Evolutionary conservation across 2,113 vertebrate species (phyloP), one percentile per base, ranked within the genome.

Genomic region (Hippocampus guttulatus): DNA sequence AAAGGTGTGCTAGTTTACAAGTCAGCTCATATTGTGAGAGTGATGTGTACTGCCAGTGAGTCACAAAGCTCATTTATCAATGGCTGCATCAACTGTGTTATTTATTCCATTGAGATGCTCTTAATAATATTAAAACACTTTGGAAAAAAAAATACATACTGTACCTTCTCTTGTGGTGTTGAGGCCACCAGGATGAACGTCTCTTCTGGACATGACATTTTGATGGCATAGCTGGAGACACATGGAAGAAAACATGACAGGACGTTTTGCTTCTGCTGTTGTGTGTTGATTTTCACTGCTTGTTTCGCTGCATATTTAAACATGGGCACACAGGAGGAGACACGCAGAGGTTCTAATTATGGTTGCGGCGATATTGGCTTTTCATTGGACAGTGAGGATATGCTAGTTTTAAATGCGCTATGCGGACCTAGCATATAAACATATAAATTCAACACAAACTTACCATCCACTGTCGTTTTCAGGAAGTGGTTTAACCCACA

Each of bases 81-180:
- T 8, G 58, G 16, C 58, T 38, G 30, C 16, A 61, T 61, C 30
- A 60, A 30, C 5, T 7, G 25, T 16, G 25, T 60, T 38, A 33
- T 38, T 62, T 9, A 3, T 52, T 8, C 52, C 20, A 55, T 55
- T 23, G 20, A n/a, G 33, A 63, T 20, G 40, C 7, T 61, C 27
- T 3, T 61, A 8, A 18, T 30, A 18, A 33, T 16, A 3, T 8
- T 2, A 8, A 33, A 8, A 30, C 27, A 27, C 27, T 30, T 8
- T 3, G 20, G 0, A 41, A 68, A 68, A 79, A 18, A 40, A 63
- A n/a, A 40, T 63, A 1, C 12, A 67, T 72, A n/a, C n/a, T n/a
- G n/a, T n/a, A 98, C 97, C 94, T 99, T 99, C 79, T 98, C 97
- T 70, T 96, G 92, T 1, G 96, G 91, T 4, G 95, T 94, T 62